Percentiles rank a stretch among this genome's conserved stretches.
Conservation (phyloP, 2,888 invertebrate genomes). For the Callinectes sapidus region DNA sequence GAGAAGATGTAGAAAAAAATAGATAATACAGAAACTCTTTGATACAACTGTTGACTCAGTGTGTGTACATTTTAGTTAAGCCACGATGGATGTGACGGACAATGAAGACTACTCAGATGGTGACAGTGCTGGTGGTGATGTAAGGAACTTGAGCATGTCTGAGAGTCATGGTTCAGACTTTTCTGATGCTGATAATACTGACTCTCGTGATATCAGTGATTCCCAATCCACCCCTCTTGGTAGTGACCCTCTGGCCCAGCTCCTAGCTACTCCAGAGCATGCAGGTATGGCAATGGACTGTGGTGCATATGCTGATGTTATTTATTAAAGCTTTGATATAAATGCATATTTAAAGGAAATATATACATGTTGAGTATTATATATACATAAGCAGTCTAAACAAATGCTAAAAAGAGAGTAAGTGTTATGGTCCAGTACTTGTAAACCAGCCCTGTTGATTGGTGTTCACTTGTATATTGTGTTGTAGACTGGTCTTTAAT, state of each 20-base stretch:
- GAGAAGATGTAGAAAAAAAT: no score
- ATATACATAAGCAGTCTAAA: background rate
- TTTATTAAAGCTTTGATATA: background rate
- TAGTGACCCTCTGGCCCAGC: slow-evolving; percentile 63
- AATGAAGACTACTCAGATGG: slow-evolving; percentile 68
- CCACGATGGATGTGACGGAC: slow-evolving; percentile 64
- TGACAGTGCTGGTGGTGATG: slow-evolving; percentile 66
- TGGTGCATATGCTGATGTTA: background rate
- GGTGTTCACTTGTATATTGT: no score
- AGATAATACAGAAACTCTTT: background rate
- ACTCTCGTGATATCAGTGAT: slow-evolving; percentile 64
- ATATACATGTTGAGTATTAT: background rate
- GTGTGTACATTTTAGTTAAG: background rate
- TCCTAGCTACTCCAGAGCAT: slow-evolving; percentile 68
- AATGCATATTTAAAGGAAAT: background rate
- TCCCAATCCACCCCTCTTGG: slow-evolving; percentile 60
- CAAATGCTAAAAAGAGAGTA: no score
- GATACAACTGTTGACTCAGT: background rate
- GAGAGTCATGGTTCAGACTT: slow-evolving; percentile 70
- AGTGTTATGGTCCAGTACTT: no score
- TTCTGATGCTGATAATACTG: slow-evolving; percentile 69
- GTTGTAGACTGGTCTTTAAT: no score
- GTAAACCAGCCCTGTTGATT: no score
- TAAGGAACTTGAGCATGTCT: slow-evolving; percentile 63
- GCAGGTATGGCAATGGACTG: slow-evolving; percentile 38